phyloP scores from a whole-genome alignment of 2,888 invertebrate genomes.

The Brenthis hecate region DNA sequence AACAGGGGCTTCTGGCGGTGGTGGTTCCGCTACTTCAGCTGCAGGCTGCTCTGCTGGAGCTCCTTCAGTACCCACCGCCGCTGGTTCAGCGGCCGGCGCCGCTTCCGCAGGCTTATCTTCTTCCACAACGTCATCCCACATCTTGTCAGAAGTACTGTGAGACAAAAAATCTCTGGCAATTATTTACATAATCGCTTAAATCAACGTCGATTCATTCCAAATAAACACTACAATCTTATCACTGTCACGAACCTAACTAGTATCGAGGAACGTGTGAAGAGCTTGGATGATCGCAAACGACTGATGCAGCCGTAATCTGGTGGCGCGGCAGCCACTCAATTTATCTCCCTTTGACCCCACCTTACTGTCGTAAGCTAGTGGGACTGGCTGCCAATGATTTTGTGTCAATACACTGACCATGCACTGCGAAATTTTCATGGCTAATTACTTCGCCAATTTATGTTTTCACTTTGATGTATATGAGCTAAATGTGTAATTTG shows the following conservation, averaged over 20 bases:
- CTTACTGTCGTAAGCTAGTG: conserved; percentile 71
- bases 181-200: conserved; percentile 34
- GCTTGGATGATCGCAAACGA: conserved; percentile 75
- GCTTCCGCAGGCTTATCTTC: conserved; percentile 59
- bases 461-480: conserved; percentile 47
- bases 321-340: conserved; percentile 71
- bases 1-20: conserved; percentile 65
- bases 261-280: conserved; percentile 70
- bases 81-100: conserved; percentile 41
- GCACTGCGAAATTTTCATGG: conserved; percentile 66
- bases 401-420: conserved; percentile 77
- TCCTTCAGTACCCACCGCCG: conserved; percentile 54
- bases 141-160: conserved; percentile 68
- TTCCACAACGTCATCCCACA: conserved; percentile 83
- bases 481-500: conserved; percentile 36
- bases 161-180: conserved; percentile 60
- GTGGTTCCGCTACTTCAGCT: conserved; percentile 71
- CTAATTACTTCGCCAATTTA: conserved; percentile 69
- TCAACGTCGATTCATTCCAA: conserved; percentile 12
- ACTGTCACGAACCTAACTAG: conserved; percentile 68
- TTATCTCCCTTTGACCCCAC: conserved; percentile 77
- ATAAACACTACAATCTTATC: conserved; percentile 32
- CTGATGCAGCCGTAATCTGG: conserved; percentile 62
- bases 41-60: conserved; percentile 58
- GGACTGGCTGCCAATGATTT: conserved; percentile 73